Conservation (phyloP, 2,113 vertebrate genomes). For the Scopus umbretta region DNA sequence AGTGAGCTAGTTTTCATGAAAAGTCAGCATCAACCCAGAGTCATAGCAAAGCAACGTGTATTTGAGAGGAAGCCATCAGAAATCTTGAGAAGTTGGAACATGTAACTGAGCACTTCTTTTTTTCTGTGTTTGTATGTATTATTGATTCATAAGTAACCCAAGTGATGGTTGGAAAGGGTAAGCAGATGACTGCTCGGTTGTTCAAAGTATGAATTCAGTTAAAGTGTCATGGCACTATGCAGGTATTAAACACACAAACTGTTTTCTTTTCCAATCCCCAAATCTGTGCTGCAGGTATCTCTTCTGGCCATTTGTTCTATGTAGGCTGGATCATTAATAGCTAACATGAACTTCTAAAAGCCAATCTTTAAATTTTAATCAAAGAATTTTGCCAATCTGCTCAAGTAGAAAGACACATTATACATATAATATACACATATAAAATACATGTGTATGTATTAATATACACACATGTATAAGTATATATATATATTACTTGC, state of each 20-base stretch:
- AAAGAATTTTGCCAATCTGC: not conserved
- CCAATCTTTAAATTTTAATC: not conserved
- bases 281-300: too few relatives aligned
- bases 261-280: not conserved
- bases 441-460: fast-evolving
- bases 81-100: not conserved
- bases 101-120: not conserved
- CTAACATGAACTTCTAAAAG: not conserved
- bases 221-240: not conserved
- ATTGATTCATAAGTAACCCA: not conserved
- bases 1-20: not conserved
- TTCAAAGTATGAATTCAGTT: not conserved
- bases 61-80: not conserved
- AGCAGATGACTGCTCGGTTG: not conserved
- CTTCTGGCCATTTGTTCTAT: not conserved
- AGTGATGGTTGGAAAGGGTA: not conserved
- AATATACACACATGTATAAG: not conserved
- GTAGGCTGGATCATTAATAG: not conserved
- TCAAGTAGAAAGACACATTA: not conserved
- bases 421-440: too few relatives aligned
- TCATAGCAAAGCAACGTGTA: not conserved
- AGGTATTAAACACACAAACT: not conserved
- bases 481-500: not conserved
- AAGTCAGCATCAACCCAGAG: not conserved
- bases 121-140: not conserved